A percentile compares a stretch with the other conserved stretches of the same genome.
phyloP scores from a whole-genome alignment of 2,797 vertebrate species.

The Staurois parvus region DNA sequence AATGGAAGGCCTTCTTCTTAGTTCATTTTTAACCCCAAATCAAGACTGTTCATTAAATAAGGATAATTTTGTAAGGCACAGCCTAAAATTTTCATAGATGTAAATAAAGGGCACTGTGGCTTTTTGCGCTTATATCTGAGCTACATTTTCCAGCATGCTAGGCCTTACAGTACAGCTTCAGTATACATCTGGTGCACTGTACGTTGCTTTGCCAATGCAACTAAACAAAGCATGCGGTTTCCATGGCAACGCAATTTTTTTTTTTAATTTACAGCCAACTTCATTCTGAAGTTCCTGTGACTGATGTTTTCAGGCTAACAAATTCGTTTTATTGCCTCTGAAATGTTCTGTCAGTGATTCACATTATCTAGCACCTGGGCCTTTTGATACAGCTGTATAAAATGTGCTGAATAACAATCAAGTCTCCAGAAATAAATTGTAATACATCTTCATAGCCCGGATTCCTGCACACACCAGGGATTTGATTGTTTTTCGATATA shows the following conservation, averaged over 20 bases:
- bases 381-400: background rate
- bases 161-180: background rate
- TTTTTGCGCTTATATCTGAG: background rate
- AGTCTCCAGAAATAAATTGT: conserved; percentile 16
- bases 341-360: conserved; percentile 14
- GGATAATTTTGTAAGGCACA: too few species aligned
- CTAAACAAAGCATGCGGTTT: conserved; percentile 44
- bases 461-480: background rate
- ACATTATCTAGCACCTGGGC: conserved; percentile 14
- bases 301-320: conserved; percentile 15
- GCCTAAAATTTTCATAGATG: too few species aligned
- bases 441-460: background rate
- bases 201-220: conserved; percentile 14
- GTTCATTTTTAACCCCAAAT: too few species aligned
- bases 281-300: conserved; percentile 17
- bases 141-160: conserved; percentile 16
- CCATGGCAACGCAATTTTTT: conserved; percentile 43
- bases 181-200: background rate
- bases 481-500: background rate
- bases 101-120: too few species aligned
- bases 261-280: conserved; percentile 8
- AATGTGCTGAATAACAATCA: conserved; percentile 11
- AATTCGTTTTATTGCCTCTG: conserved; percentile 23
- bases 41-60: too few species aligned
- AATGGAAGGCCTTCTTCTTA: too few species aligned